Conservation (phyloP, 2,797 vertebrate species). For the Urophycis tenuis region DNA sequence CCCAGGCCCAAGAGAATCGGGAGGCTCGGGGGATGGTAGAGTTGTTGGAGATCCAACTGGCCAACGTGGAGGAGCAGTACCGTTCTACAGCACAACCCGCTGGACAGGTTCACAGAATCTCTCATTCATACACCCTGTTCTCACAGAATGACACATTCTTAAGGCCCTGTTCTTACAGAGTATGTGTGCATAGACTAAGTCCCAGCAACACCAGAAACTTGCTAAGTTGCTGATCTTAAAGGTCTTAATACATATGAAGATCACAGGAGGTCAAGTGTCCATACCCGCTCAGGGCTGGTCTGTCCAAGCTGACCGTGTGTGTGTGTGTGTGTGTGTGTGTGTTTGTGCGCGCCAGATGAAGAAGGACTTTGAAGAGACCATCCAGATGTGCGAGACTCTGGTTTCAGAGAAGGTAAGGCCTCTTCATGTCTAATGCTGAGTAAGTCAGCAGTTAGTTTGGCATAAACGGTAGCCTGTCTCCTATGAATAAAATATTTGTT, state of each 20-base stretch:
- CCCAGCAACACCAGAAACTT: background rate
- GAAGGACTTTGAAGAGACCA: constrained; percentile 71
- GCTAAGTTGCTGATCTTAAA: too few species aligned
- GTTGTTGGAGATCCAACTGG: constrained; percentile 37
- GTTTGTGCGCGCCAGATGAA: constrained; percentile 52
- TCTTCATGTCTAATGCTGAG: background rate
- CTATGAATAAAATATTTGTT: too few species aligned
- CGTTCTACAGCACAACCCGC: constrained; percentile 15
- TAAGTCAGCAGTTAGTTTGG: background rate
- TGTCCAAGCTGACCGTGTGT: background rate
- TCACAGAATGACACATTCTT: background rate
- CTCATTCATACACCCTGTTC: background rate
- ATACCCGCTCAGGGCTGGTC: too few species aligned
- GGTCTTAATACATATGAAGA: too few species aligned
- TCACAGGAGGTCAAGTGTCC: too few species aligned
- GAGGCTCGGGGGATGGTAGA: constrained; percentile 30
- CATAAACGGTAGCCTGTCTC: too few species aligned
- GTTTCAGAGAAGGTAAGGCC: constrained; percentile 73
- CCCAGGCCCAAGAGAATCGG: constrained; percentile 44
- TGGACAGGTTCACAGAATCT: background rate
- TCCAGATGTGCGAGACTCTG: constrained; percentile 77
- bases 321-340: background rate
- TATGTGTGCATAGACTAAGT: background rate
- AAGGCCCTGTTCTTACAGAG: background rate
- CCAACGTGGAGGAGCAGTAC: constrained; percentile 42